These are phyloP conservation scores for Gopherus evgoodei DNA, from an alignment of 2,113 vertebrate species.

Conservation along the genomic window DNA sequence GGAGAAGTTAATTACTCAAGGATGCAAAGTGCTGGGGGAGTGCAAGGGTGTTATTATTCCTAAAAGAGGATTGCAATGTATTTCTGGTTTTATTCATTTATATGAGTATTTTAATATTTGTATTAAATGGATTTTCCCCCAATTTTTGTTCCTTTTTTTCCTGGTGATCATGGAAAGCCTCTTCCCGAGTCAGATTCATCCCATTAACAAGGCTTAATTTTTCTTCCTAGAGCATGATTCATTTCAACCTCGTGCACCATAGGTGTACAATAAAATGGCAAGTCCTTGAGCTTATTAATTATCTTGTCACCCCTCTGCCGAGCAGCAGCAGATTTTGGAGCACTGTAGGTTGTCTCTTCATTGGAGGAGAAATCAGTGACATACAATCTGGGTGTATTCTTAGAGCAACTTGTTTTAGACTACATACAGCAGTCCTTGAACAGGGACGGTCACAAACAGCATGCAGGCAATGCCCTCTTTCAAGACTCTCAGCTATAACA, in stretches of 20 bases:
- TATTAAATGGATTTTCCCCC: accelerated
- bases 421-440: neutral
- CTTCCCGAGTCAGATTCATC: neutral
- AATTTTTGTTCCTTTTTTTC: neutral
- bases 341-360: neutral
- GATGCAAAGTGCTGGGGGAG: neutral
- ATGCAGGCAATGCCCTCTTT: neutral
- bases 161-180: neutral
- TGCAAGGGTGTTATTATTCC: neutral
- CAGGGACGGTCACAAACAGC: neutral
- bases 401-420: neutral
- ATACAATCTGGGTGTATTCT: neutral
- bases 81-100: neutral
- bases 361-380: neutral
- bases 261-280: neutral
- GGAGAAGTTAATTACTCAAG: neutral
- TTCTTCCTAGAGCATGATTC: neutral
- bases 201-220: neutral
- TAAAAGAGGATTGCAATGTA: neutral
- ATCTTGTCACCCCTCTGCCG: neutral
- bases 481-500: neutral
- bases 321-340: neutral
- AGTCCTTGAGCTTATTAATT: neutral
- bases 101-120: neutral
- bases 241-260: neutral